phyloP scores from a whole-genome alignment of 2,113 vertebrate species.

The Scopus umbretta region DNA sequence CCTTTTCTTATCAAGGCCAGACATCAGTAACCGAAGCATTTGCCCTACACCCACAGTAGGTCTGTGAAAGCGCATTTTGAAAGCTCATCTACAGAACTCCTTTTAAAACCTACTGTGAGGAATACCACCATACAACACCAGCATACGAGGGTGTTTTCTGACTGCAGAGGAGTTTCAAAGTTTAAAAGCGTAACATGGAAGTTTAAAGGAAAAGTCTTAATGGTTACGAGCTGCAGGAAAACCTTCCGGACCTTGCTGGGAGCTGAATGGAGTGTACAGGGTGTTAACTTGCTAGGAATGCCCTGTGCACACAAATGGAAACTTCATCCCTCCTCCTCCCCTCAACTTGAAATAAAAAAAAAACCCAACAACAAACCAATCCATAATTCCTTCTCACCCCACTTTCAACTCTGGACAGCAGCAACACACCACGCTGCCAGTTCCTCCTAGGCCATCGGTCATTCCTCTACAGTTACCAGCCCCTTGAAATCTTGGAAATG shows the following conservation, averaged over 20 bases:
- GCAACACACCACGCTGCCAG: not conserved
- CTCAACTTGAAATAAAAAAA: accelerated
- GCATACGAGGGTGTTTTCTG: not conserved
- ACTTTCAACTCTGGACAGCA: not conserved
- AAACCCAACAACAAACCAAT: not conserved
- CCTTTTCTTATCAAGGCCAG: not conserved
- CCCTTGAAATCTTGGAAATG: not conserved
- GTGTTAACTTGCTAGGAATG: not conserved
- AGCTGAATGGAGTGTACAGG: not conserved
- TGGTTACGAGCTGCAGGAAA: not conserved
- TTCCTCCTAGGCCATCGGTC: not conserved
- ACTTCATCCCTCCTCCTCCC: not conserved
- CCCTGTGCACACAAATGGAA: not conserved
- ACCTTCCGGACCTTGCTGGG: not conserved
- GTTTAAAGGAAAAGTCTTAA: not conserved
- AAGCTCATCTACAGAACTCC: not conserved
- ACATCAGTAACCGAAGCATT: not conserved
- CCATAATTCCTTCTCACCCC: not conserved
- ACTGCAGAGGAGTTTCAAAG: not conserved
- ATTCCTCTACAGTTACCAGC: not conserved
- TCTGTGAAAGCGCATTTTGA: not conserved
- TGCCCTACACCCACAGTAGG: not conserved
- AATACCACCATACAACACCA: not conserved
- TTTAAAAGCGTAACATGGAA: not conserved
- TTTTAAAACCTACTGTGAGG: not conserved